Base-by-base conservation (phyloP, 2,113 vertebrate genomes). In the Pollachius pollachius region DNA sequence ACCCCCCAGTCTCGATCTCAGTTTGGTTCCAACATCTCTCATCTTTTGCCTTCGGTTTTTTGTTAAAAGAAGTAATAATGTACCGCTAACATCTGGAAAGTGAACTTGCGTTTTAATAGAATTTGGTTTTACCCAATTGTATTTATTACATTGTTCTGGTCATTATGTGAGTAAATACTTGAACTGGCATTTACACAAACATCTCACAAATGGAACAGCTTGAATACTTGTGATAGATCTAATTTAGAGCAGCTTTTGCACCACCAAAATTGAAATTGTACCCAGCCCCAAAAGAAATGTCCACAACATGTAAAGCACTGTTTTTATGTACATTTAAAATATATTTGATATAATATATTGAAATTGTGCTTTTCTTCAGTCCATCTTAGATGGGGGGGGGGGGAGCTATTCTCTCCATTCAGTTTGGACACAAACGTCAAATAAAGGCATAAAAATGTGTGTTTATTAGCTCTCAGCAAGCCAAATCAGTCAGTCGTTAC, bases 381-480 rank as follows among this genome's bases (percentile, higher is more conserved):
- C 37, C 18, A 3, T n/a, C 11, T 41, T 41, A 37, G 34, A 37
- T 6, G 37, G 41, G 41, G 37, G 37, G 37, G 37, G 37, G 37
- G 37, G 21, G 23, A 4, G 27, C 8, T 27, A 56, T 48, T n/a
- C 25, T 48, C 58, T 25, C 27, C 16, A 16, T 18, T 65, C 48
- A 17, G 54, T 19, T 25, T 67, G 58, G 57, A 80, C 64, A 74
- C 1, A 0, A 69, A 62, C 13, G 5, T 5, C 68, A 69, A 48
- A 58, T 68, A 16, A 76, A 78, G 68, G 74, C 74, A 78, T 74
- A 61, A 64, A 65, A 80, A 62, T 19, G 57, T 76, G n/a, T 61
- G 64, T 87, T 87, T 85, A 88, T 84, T 81, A 69, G 79, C 66
- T 72, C 65, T 54, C 54, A 76, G 56, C 63, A 67, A 81, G 52